Evolutionary conservation across 2,113 vertebrate species (phyloP).

Genomic region (Sphaerodactylus townsendi): DNA sequence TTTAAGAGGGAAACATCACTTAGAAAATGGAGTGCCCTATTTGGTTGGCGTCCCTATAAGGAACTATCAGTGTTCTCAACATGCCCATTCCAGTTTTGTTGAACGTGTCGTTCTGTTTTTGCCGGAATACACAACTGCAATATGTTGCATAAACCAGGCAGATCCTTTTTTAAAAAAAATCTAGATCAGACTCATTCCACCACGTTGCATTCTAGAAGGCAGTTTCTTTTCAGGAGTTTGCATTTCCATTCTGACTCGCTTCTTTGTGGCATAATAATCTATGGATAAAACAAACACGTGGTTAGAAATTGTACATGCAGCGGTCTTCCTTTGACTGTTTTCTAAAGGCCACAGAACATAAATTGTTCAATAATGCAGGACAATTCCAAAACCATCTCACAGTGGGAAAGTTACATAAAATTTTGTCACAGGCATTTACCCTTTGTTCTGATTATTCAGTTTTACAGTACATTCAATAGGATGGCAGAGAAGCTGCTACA

Average conservation of each 20-base stretch:
- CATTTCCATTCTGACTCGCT: background rate
- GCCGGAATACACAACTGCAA: background rate
- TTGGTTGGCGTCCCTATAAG: background rate
- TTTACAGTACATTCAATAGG: background rate
- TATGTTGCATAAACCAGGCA: background rate
- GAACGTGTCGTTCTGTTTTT: background rate
- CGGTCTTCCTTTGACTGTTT: background rate
- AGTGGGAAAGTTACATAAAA: background rate
- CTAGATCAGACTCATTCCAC: background rate
- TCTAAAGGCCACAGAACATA: background rate
- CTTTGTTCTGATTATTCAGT: background rate
- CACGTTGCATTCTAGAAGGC: constrained; percentile 13
- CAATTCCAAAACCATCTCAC: background rate
- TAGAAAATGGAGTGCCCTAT: background rate
- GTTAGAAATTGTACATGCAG: background rate
- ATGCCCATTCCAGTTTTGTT: background rate
- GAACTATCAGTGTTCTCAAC: background rate
- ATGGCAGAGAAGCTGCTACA: background rate
- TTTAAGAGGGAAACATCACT: constrained; percentile 8
- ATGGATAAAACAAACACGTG: background rate
- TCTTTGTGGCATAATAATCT: constrained; percentile 34
- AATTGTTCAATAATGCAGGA: background rate
- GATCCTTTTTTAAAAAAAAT: background rate
- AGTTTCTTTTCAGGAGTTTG: constrained; percentile 26
- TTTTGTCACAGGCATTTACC: background rate